These are phyloP conservation scores for Tauraco erythrolophus DNA, from an alignment of 2,113 vertebrate species.

Conservation along the genomic window DNA sequence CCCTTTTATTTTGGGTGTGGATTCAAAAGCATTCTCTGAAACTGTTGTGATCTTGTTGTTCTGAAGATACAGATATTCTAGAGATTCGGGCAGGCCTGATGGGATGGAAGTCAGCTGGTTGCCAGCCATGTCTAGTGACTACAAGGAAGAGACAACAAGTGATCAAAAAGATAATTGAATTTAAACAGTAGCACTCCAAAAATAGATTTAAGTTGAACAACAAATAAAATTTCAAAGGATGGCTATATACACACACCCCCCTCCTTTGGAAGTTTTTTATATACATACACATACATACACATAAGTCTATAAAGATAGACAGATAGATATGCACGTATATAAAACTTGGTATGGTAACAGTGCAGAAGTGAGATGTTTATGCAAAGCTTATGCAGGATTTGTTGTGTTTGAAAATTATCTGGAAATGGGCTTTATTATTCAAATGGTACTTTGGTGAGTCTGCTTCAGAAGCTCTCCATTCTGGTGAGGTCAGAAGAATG, in stretches of 20 bases:
- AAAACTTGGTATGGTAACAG: background rate
- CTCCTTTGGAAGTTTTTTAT: background rate
- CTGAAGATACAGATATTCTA: constrained; percentile 94
- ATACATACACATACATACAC: background rate
- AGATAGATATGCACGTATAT: background rate
- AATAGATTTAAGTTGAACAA: background rate
- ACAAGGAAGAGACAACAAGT: constrained; percentile 32
- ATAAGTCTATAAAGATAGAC: background rate
- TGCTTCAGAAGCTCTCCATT: background rate
- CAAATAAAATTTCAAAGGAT: background rate
- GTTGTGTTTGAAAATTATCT: background rate
- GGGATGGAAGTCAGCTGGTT: constrained; percentile 92
- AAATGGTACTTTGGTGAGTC: background rate
- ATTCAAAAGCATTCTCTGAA: constrained; percentile 87
- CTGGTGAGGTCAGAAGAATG: background rate
- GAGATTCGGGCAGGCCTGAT: constrained; percentile 86
- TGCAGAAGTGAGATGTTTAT: background rate
- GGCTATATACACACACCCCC: background rate
- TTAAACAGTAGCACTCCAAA: background rate
- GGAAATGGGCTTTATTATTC: background rate
- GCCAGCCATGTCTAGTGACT: constrained; percentile 92
- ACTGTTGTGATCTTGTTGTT: constrained; percentile 89
- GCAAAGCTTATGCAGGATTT: background rate
- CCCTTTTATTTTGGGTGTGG: constrained; percentile 93
- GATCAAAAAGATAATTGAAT: background rate